Percentiles rank a stretch among this genome's conserved stretches.
Evolutionary conservation across 2,797 vertebrate genomes (phyloP).

Genomic region (Gymnopithys bicolor): DNA sequence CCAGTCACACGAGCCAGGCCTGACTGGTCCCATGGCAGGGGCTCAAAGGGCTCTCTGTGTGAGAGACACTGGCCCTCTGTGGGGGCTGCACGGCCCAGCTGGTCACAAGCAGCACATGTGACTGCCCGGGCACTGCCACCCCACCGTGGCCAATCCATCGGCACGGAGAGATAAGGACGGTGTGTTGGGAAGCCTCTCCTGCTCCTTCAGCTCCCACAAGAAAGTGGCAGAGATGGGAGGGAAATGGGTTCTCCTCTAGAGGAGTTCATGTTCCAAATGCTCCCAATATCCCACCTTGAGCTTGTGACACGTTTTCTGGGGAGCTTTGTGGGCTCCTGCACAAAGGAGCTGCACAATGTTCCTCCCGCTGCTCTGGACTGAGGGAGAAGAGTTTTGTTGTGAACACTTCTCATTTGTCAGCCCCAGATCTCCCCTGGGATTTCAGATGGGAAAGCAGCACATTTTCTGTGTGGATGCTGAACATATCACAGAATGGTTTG

Average conservation of each 20-base stretch:
- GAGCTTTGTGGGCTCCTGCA: neutral
- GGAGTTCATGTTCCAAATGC: neutral
- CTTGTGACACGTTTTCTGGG: neutral
- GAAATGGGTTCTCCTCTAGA: neutral
- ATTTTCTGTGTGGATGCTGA: neutral
- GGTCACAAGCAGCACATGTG: conserved; percentile 71
- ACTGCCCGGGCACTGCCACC: neutral
- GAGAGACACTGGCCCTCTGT: conserved; percentile 66
- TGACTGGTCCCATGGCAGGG: conserved; percentile 60
- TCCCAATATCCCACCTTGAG: neutral
- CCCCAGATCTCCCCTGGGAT: neutral
- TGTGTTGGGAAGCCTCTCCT: neutral
- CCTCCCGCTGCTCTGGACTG: accelerated
- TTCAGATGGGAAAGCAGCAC: neutral
- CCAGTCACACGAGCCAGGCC: conserved; percentile 19
- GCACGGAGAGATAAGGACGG: neutral
- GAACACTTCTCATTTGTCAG: neutral
- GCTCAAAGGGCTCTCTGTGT: conserved; percentile 64
- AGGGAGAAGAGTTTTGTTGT: neutral
- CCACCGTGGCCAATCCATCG: neutral
- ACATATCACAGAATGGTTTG: accelerated
- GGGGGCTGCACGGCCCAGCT: neutral
- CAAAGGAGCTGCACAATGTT: accelerated
- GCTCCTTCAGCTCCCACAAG: neutral
- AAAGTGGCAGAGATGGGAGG: no score